phyloP scores from a whole-genome alignment of 1,140 invertebrate genomes.

The Diachasma alloeum region DNA sequence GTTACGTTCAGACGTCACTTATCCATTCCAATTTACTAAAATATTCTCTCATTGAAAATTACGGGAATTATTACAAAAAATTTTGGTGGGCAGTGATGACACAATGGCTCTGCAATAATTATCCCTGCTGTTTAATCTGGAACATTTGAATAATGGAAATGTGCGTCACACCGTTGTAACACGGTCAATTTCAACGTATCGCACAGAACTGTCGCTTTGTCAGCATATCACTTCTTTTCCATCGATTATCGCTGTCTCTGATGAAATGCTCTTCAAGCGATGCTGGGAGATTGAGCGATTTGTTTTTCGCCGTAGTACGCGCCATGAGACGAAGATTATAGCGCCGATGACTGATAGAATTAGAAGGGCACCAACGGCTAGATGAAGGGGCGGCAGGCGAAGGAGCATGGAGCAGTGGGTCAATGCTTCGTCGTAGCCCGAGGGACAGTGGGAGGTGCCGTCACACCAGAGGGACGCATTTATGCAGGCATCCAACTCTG shows the following conservation, averaged over 20 bases:
- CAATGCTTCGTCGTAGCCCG: slow-evolving; percentile 85
- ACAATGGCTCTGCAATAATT: not conserved
- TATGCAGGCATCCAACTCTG: slow-evolving; percentile 88
- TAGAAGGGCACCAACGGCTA: slow-evolving; percentile 66
- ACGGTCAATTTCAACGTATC: slow-evolving; percentile 87
- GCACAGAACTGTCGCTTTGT: slow-evolving; percentile 91
- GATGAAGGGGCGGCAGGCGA: slow-evolving; percentile 76
- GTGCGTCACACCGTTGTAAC: slow-evolving; percentile 85
- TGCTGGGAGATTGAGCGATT: slow-evolving; percentile 75
- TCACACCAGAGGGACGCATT: slow-evolving; percentile 90
- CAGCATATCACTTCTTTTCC: slow-evolving; percentile 91
- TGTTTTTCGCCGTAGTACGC: slow-evolving; percentile 70
- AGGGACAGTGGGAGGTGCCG: slow-evolving; percentile 84
- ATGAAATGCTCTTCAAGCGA: slow-evolving; percentile 78
- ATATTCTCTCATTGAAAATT: not conserved
- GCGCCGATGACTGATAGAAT: slow-evolving; percentile 55
- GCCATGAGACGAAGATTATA: slow-evolving; percentile 63
- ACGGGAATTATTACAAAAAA: slow-evolving; percentile 7
- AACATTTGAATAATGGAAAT: slow-evolving; percentile 22
- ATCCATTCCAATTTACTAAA: not conserved
- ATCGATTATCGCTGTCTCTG: slow-evolving; percentile 80
- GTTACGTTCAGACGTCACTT: slow-evolving; percentile 44
- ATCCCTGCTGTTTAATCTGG: not conserved
- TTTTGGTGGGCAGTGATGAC: slow-evolving; percentile 10
- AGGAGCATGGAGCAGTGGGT: slow-evolving; percentile 80